These are phyloP conservation scores for Pitta sordida DNA, from an alignment of 2,113 vertebrate genomes.

Conservation along the genomic window DNA sequence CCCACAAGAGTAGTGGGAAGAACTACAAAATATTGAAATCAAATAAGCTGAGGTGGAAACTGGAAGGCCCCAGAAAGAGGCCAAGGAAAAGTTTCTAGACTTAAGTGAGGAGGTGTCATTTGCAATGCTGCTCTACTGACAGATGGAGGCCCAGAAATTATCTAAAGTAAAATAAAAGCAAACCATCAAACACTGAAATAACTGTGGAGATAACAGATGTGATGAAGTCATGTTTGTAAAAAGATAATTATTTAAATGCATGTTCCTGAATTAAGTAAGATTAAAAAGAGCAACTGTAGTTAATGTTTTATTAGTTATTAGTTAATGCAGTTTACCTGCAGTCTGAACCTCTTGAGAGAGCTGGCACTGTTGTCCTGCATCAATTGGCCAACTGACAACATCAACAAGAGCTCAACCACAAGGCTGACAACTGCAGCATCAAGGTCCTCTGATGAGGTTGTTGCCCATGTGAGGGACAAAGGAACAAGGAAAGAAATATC, in stretches of 20 bases:
- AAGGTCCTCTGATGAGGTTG: background rate
- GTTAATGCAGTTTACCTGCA: constrained; percentile 3
- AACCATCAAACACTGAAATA: constrained; percentile 59
- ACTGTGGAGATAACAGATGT: constrained; percentile 36
- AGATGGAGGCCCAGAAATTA: constrained; percentile 63
- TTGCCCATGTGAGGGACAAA: background rate
- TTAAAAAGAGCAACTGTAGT: constrained; percentile 34
- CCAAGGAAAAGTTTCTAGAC: constrained; percentile 41
- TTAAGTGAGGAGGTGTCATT: constrained; percentile 55
- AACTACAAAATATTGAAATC: constrained; percentile 63
- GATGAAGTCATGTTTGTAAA: constrained; percentile 60
- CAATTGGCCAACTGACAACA: background rate
- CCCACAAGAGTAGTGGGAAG: constrained; percentile 27
- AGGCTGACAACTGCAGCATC: background rate
- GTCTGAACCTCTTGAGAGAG: background rate
- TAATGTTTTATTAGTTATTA: background rate
- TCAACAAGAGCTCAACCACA: background rate
- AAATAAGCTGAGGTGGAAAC: constrained; percentile 33
- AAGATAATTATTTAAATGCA: constrained; percentile 59
- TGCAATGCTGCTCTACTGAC: constrained; percentile 46
- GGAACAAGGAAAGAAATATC: background rate
- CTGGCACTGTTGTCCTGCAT: background rate
- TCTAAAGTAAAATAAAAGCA: constrained; percentile 62
- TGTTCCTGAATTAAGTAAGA: background rate
- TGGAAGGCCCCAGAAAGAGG: constrained; percentile 49